Percentiles rank a stretch among this genome's conserved stretches.
These are phyloP conservation scores for Zaprionus davidi DNA, from an alignment of 1,140 invertebrate species.

Conservation along the genomic window DNA sequence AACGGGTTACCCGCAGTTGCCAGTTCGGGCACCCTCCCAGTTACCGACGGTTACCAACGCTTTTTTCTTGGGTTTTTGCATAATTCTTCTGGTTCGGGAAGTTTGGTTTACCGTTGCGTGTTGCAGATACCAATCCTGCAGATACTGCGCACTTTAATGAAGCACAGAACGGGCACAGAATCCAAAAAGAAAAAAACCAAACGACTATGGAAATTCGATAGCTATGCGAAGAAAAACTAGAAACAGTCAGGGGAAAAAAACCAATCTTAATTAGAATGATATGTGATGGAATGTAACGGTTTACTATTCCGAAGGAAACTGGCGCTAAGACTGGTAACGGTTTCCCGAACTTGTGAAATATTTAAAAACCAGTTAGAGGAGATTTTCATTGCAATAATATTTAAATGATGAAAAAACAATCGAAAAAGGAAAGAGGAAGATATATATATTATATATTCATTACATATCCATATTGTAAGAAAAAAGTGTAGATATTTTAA, in stretches of 20 bases:
- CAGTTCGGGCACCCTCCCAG: background rate
- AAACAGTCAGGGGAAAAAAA: background rate
- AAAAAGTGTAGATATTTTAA: too few species aligned
- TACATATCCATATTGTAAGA: background rate
- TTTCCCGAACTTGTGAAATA: background rate
- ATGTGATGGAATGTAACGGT: conserved; percentile 41
- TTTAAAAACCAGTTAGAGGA: background rate
- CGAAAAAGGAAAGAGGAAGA: background rate
- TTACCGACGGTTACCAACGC: conserved; percentile 12
- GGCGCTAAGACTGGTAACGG: background rate
- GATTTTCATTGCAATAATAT: background rate
- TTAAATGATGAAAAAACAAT: background rate
- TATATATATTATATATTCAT: background rate
- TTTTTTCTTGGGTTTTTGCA: conserved; percentile 36
- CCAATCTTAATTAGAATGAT: conserved; percentile 22
- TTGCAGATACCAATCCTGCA: conserved; percentile 70
- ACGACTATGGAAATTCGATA: conserved; percentile 55
- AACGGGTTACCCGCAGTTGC: conserved; percentile 51
- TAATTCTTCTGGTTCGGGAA: conserved; percentile 47
- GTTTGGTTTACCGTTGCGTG: conserved; percentile 63
- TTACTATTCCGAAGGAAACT: background rate
- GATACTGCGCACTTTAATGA: conserved; percentile 35
- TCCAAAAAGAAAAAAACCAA: conserved; percentile 15
- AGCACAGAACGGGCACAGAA: background rate
- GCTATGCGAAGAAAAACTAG: conserved; percentile 10